Evolutionary conservation across 2,888 invertebrate genomes (phyloP), one percentile per base, ranked within the genome.

Genomic region (Torymus auratus): DNA sequence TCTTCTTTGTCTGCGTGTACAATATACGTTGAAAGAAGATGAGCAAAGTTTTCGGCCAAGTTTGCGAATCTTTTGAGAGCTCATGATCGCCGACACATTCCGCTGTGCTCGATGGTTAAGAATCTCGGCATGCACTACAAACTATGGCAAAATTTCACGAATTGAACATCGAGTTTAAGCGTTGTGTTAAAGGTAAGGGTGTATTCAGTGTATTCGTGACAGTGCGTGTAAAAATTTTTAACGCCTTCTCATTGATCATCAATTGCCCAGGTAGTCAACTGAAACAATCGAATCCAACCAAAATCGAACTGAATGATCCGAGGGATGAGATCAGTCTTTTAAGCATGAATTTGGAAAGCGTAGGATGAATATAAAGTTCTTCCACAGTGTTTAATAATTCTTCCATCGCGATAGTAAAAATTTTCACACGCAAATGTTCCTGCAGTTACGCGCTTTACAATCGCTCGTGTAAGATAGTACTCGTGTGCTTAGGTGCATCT

Each of bases 101-200:
- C 41, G 14, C 2, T 15, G 13, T 58, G 41, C 41, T 60, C 17
- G 28, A 58, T 71, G 52, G 12, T 68, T 70, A 53, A 71, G 53
- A 68, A 17, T 68, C 23, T 61, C 65, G 41, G 67, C 60, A 70
- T 74, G 73, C 52, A 60, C 62, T 78, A 41, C 7, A 70, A 15
- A 72, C 71, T 82, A 83, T 52, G 52, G 58, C 71, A 77, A 81
- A 74, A 58, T 41, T 80, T 56, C 64, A 75, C 67, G 62, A 82
- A 74, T 84, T 77, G 11, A 83, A 88, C 86, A 87, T 76, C 84
- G 83, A 88, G 17, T 67, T 71, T 67, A 67, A 76, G 50, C 55
- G 62, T 55, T 61, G 41, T 20, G n/a, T 64, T 52, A 53, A 15
- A 20, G 64, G n/a, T 75, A 14, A 28, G 1, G 41, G 14, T 28